These are phyloP conservation scores for Ardeotis arabs DNA, from an alignment of 2,113 vertebrate species.

Conservation along the genomic window DNA sequence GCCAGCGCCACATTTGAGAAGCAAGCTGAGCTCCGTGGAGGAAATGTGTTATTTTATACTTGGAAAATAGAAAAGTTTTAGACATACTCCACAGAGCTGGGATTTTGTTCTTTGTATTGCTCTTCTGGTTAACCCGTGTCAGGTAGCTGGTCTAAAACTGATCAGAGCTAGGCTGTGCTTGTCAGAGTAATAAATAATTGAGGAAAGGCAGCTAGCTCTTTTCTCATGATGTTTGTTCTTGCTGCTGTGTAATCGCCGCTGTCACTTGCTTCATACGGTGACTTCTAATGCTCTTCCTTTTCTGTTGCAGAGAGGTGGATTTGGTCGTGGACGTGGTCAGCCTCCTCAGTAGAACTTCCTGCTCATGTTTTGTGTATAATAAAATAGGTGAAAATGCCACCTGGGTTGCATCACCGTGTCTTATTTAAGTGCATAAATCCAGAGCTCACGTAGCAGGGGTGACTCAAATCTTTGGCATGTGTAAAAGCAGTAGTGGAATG, in stretches of 20 bases:
- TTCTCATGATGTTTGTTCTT: neutral
- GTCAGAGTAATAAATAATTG: neutral
- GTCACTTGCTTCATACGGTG: neutral
- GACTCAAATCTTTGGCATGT: neutral
- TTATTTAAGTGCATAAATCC: neutral
- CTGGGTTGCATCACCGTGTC: neutral
- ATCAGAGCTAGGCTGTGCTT: neutral
- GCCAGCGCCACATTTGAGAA: neutral
- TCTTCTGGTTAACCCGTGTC: neutral
- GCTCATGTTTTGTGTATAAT: constrained; percentile 85
- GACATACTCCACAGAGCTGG: neutral
- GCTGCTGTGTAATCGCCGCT: neutral
- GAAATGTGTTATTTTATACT: neutral
- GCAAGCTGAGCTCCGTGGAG: neutral
- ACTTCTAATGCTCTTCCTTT: constrained; percentile 45
- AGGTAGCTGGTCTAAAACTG: neutral
- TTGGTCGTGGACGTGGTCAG: constrained; percentile 95
- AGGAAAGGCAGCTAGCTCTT: neutral
- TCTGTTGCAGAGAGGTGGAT: constrained; percentile 93
- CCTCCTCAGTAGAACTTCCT: constrained; percentile 88
- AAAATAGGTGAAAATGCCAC: constrained; percentile 80
- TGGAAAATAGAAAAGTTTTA: neutral
- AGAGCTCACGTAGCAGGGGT: neutral
- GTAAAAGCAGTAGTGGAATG: neutral
- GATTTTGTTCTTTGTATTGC: neutral